Percentiles rank a stretch among this genome's conserved stretches.
phyloP scores from a whole-genome alignment of 2,113 vertebrate genomes.

The Orthonyx spaldingii region DNA sequence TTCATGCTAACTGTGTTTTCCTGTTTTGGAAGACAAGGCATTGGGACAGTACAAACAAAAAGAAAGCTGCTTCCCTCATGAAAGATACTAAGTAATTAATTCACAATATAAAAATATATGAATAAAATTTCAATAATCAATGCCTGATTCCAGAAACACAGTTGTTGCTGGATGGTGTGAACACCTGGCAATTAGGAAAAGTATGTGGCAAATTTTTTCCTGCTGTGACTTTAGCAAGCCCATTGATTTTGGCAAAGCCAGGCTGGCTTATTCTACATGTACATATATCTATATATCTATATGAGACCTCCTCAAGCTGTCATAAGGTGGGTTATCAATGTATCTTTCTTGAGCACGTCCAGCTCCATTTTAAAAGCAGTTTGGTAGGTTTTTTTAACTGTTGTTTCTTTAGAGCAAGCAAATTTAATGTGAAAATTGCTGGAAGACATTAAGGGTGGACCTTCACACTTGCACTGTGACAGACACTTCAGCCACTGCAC shows the following conservation, averaged over 20 bases:
- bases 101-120: background rate
- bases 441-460: background rate
- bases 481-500: background rate
- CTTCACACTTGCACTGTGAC: background rate
- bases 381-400: background rate
- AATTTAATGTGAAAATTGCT: background rate
- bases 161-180: background rate
- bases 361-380: background rate
- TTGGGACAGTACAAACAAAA: background rate
- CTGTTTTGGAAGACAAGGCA: background rate
- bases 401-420: background rate
- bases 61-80: background rate
- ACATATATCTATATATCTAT: too few relatives aligned
- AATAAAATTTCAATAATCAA: background rate
- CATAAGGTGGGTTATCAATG: background rate
- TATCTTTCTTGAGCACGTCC: background rate
- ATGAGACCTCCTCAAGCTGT: background rate
- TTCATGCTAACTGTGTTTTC: background rate
- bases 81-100: background rate
- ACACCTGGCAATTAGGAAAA: background rate
- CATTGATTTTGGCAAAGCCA: background rate
- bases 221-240: background rate
- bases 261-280: fast-evolving
- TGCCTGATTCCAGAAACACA: background rate
- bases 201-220: background rate